Evolutionary conservation across 2,113 vertebrate genomes (phyloP), one percentile per base, ranked within the genome.

Genomic region (Cathartes aura): DNA sequence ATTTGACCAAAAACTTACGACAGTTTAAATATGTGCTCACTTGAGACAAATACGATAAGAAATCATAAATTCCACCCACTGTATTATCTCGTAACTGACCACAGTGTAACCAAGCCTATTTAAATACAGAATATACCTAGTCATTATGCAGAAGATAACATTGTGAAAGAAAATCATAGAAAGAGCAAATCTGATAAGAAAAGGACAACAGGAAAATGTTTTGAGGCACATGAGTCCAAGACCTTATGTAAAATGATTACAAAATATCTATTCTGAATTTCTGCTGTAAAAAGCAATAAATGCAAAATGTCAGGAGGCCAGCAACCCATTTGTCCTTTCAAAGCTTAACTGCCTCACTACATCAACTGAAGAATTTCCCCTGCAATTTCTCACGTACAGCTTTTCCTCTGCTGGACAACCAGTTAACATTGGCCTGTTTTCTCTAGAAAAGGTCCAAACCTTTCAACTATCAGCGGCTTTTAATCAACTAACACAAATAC

Each of bases 121-220:
- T 68, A 92, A 94, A 89, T 73, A 94, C 1, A 89, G 82, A 93
- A 48, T n/a, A 64, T 40, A 75, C 26, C 13, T 30, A 70, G 45
- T 42, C 66, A 86, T 73, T 70, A 71, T 20, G 55, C 8, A 78
- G 55, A 86, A 81, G 59, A 64, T 34, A 91, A 75, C 23, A 79
- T 0, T 27, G 43, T 78, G 56, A 82, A 85, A 75, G 47, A 89
- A 86, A 87, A 71, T 42, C 16, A 53, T 32, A 90, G 64, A 59
- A 50, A 60, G 36, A 40, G 42, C 21, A 47, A 90, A 59, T 71
- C 29, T 87, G 73, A 36, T 30, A 74, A 64, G 53, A 88, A 26
- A 82, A 75, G 56, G 48, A 78, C 67, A 93, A 74, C 3, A 5
- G 13, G 24, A 87, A 87, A 91, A 87, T 0, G 1, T 76, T 90